A percentile compares a stretch with the other conserved stretches of the same genome.
phyloP scores from a whole-genome alignment of 2,797 vertebrate genomes.

The Alfaro cultratus region DNA sequence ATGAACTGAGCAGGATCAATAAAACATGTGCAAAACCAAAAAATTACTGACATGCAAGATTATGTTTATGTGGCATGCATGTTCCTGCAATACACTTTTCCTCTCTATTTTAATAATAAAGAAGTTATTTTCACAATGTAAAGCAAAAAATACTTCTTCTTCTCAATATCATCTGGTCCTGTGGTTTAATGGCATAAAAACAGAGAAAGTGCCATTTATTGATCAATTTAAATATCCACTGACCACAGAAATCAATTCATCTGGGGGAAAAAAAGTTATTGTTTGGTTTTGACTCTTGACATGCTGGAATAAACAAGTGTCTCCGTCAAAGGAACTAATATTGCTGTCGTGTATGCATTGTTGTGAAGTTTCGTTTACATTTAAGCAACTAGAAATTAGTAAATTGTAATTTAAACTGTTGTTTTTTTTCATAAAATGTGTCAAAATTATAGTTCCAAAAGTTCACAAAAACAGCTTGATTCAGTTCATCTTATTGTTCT shows the following conservation, averaged over 20 bases:
- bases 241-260: neutral
- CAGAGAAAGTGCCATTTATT: neutral
- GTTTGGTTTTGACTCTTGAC: neutral
- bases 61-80: neutral
- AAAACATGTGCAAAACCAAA: slow-evolving; percentile 42
- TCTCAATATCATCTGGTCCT: neutral
- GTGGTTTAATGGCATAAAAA: neutral
- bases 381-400: neutral
- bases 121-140: neutral
- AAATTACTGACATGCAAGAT: neutral
- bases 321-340: neutral
- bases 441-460: neutral
- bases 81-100: neutral
- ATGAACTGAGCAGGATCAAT: slow-evolving; percentile 19
- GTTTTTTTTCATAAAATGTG: neutral
- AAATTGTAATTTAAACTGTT: neutral
- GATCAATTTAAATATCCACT: neutral
- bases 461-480: neutral
- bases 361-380: neutral
- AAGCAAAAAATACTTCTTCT: neutral
- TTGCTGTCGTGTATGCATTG: neutral
- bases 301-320: neutral
- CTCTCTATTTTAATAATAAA: neutral
- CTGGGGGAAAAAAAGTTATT: neutral
- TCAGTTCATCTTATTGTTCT: neutral